phyloP scores from a whole-genome alignment of 1,140 invertebrate species.

The Chelonus insularis region DNA sequence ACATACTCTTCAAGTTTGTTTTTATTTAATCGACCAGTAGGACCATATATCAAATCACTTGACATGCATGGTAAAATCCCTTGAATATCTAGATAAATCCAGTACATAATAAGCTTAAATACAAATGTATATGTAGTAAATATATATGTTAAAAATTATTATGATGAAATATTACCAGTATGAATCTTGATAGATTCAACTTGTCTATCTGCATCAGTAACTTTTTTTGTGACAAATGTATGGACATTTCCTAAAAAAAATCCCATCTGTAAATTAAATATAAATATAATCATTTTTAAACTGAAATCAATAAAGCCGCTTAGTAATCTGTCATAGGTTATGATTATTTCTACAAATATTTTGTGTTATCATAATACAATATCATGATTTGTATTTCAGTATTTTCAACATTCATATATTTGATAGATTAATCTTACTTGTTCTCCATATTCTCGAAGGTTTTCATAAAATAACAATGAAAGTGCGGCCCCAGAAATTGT shows the following conservation, averaged over 20 bases:
- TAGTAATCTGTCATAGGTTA: background rate
- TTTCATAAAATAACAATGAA: slow-evolving; percentile 67
- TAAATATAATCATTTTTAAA: slow-evolving; percentile 1
- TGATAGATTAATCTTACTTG: slow-evolving; percentile 58
- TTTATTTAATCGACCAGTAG: slow-evolving; percentile 61
- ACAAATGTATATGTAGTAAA: background rate
- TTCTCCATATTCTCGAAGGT: slow-evolving; percentile 61
- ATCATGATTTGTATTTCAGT: background rate
- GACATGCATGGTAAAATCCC: slow-evolving; percentile 62
- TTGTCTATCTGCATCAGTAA: slow-evolving; percentile 67
- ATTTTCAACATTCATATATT: background rate
- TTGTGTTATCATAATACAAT: background rate
- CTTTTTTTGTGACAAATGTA: slow-evolving; percentile 65
- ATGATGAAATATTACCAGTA: slow-evolving; percentile 55
- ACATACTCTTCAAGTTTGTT: slow-evolving; percentile 60
- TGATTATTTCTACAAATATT: background rate
- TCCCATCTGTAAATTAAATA: slow-evolving; percentile 62
- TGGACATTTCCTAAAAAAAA: slow-evolving; percentile 67
- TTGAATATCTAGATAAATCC: slow-evolving; percentile 57
- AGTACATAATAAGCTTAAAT: background rate
- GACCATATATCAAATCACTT: slow-evolving; percentile 60
- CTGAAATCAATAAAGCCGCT: background rate
- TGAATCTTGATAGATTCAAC: slow-evolving; percentile 62
- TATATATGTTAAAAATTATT: background rate
- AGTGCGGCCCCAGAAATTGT: slow-evolving; percentile 64